Conservation (phyloP, 1,140 invertebrate species). For the Spodoptera litura region DNA sequence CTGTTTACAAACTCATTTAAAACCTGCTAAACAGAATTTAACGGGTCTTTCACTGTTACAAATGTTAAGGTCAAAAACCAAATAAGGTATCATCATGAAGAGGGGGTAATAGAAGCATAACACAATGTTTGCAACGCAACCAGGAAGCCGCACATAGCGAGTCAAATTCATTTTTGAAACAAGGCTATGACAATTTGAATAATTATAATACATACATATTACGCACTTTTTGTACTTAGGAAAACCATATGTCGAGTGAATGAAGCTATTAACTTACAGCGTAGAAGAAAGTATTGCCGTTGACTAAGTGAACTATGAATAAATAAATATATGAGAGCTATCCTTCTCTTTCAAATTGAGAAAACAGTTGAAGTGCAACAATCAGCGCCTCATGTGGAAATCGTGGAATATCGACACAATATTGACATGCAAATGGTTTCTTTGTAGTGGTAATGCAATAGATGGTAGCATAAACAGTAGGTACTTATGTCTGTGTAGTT, state of each 20-base stretch:
- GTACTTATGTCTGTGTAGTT: constrained; percentile 11
- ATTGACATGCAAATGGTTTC: constrained; percentile 58
- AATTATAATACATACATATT: no score
- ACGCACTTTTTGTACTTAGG: not conserved
- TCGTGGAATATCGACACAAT: constrained; percentile 50
- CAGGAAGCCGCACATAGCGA: not conserved
- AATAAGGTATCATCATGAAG: constrained; percentile 3
- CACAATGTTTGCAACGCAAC: not conserved
- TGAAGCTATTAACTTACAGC: not conserved
- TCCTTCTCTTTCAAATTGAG: constrained; percentile 43
- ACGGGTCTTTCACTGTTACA: constrained; percentile 35
- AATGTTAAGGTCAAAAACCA: constrained; percentile 27
- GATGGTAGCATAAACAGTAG: constrained; percentile 51
- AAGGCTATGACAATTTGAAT: not conserved
- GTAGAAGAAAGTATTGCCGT: not conserved
- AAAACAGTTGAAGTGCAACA: constrained; percentile 39
- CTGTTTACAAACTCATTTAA: constrained; percentile 23
- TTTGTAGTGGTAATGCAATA: constrained; percentile 56
- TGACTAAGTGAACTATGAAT: not conserved
- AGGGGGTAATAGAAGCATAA: not conserved
- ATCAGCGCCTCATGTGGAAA: constrained; percentile 44
- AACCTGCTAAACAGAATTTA: constrained; percentile 17
- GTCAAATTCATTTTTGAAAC: constrained; percentile 7
- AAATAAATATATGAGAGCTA: constrained; percentile 39
- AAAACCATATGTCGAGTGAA: not conserved